Percentiles rank a stretch among this genome's conserved stretches.
Conservation (phyloP, 2,888 invertebrate genomes). For the Portevinia maculata region DNA sequence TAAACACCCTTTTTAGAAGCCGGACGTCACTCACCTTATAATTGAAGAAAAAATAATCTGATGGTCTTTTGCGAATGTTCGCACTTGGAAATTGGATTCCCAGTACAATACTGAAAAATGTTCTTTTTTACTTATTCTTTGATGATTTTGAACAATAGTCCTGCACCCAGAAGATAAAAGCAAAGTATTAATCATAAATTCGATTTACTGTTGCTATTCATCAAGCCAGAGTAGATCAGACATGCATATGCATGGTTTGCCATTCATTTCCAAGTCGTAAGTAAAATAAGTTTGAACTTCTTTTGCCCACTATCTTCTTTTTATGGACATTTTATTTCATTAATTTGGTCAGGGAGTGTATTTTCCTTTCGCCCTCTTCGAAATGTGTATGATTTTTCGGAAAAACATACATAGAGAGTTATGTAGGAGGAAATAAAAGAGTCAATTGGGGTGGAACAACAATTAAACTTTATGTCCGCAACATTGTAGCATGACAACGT, state of each 20-base stretch:
- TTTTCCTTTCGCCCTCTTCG: neutral
- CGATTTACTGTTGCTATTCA: slow-evolving; percentile 9
- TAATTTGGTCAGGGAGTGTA: slow-evolving; percentile 7
- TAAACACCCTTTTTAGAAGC: slow-evolving; percentile 34
- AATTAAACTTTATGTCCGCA: slow-evolving; percentile 67
- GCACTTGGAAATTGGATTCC: neutral
- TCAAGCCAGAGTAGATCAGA: slow-evolving; percentile 19
- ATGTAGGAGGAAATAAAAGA: neutral
- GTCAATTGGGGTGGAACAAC: slow-evolving; percentile 12
- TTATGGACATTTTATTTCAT: slow-evolving; percentile 35
- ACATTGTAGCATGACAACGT: slow-evolving; percentile 36
- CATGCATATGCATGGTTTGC: slow-evolving; percentile 35
- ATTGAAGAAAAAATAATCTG: slow-evolving; percentile 29
- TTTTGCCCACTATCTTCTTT: slow-evolving; percentile 21
- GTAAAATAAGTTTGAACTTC: slow-evolving; percentile 14
- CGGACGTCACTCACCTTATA: slow-evolving; percentile 14
- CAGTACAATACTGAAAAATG: too few relatives aligned
- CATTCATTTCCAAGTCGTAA: slow-evolving; percentile 1
- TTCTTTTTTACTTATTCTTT: too few relatives aligned
- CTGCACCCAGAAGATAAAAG: neutral
- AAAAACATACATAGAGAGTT: slow-evolving; percentile 20
- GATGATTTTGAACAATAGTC: too few relatives aligned
- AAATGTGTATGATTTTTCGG: slow-evolving; percentile 14
- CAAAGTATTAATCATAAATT: slow-evolving; percentile 19
- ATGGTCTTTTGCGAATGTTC: neutral